These are phyloP conservation scores for Cavia porcellus DNA, from an alignment of 2,113 vertebrate species.

Conservation along the genomic window DNA sequence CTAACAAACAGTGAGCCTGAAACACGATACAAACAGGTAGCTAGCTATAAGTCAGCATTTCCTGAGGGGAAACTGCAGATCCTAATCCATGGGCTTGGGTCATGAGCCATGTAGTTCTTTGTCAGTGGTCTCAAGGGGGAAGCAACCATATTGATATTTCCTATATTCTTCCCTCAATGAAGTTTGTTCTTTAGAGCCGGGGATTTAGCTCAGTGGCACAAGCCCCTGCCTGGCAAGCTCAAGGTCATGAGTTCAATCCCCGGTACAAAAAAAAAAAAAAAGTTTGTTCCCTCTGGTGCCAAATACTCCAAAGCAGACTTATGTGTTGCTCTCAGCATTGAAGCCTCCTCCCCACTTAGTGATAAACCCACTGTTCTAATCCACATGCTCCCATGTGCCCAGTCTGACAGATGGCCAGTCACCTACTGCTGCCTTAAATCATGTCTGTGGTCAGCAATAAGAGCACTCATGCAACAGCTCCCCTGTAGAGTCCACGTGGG, in stretches of 20 bases:
- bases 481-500: too few relatives aligned
- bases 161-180: not conserved
- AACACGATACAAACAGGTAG: not conserved
- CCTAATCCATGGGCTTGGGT: not conserved
- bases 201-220: too few relatives aligned
- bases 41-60: not conserved
- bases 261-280: too few relatives aligned
- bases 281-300: not conserved
- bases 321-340: not conserved
- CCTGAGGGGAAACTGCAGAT: not conserved
- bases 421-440: not conserved
- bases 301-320: not conserved
- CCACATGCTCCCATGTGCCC: not conserved
- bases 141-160: not conserved
- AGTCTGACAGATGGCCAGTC: rapidly evolving
- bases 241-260: too few relatives aligned
- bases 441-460: not conserved
- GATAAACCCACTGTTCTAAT: not conserved
- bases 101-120: not conserved
- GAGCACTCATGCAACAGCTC: not conserved
- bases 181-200: too few relatives aligned
- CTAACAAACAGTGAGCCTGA: not conserved
- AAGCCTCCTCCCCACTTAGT: not conserved
- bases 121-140: not conserved
- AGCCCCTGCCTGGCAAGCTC: too few relatives aligned